Base-by-base conservation (phyloP, 2,113 vertebrate species). In the Lycaon pictus region DNA sequence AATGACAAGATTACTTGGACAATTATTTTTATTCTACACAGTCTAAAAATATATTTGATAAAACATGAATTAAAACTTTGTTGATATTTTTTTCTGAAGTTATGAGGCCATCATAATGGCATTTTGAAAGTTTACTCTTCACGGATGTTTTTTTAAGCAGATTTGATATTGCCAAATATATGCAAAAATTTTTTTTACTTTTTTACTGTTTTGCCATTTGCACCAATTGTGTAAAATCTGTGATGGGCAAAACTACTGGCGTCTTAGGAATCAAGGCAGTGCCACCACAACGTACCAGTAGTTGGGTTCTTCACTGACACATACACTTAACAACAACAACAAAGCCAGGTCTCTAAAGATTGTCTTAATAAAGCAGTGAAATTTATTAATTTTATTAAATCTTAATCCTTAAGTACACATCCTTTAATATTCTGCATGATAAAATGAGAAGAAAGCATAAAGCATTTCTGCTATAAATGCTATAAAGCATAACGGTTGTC, bases 51-150 rank as follows among this genome's bases (percentile, higher is more conserved):
- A 37, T 32, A n/a, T 27, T 4, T 80, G 16, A 25, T 56, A 56
- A 90, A 87, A 88, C 35, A 67, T 82, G 11, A 63, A 71, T 87
- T 93, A 72, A 67, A 96, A 80, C 22, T 55, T 60, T 62, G 19
- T 13, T 92, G 87, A 62, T 15, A 43, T 63, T 85, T 51, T 76
- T 92, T 83, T 67, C 51, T 76, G 56, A 55, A 81, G 43, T 81
- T 74, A 63, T 29, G 2, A 37, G 11, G 63, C 20, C 55, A 87
- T 15, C 63, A 81, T 37, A 86, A 94, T 58, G 17, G 20, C 19
- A 69, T 43, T 90, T 72, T 29, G 8, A 71, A 90, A 63, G 13
- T 89, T 79, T 43, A 76, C 16, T 56, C 53, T 48, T 63, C 19
- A 71, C n/a, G 88, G 22, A 48, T 55, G 60, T 85, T 62, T 71